Evolutionary conservation across 2,113 vertebrate genomes (phyloP).

Genomic region (Struthidea cinerea): DNA sequence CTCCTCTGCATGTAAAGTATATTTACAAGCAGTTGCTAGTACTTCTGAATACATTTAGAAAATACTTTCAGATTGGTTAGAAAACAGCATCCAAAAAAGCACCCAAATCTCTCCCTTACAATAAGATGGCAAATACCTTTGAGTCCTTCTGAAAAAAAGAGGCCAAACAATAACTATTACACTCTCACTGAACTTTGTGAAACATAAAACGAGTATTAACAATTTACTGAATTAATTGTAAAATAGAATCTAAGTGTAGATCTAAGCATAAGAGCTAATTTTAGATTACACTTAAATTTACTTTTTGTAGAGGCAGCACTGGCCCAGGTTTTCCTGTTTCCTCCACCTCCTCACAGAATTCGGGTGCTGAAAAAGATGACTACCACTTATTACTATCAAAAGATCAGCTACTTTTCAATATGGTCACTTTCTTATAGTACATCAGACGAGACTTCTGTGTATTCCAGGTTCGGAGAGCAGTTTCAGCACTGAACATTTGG

Average conservation of each 20-base stretch:
- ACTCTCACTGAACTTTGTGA: background rate
- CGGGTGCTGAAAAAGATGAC: background rate
- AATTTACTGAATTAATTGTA: background rate
- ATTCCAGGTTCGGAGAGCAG: background rate
- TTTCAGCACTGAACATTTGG: background rate
- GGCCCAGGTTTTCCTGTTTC: background rate
- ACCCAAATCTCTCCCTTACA: background rate
- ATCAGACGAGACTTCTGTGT: background rate
- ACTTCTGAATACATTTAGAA: background rate
- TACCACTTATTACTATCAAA: rapidly evolving
- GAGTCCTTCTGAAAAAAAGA: background rate
- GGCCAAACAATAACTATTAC: background rate
- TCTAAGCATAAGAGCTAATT: background rate
- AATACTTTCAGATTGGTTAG: background rate
- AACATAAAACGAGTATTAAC: background rate
- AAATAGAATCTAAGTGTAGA: background rate
- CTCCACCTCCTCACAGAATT: background rate
- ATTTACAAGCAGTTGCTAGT: background rate
- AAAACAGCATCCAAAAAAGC: background rate
- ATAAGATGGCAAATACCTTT: background rate
- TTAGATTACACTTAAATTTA: background rate
- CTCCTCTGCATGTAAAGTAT: background rate
- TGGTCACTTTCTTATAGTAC: rapidly evolving
- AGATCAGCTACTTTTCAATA: background rate
- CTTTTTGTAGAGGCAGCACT: background rate